A percentile compares a stretch with the other conserved stretches of the same genome.
Conservation (phyloP, 2,797 vertebrate genomes). For the Cyclura pinguis region DNA sequence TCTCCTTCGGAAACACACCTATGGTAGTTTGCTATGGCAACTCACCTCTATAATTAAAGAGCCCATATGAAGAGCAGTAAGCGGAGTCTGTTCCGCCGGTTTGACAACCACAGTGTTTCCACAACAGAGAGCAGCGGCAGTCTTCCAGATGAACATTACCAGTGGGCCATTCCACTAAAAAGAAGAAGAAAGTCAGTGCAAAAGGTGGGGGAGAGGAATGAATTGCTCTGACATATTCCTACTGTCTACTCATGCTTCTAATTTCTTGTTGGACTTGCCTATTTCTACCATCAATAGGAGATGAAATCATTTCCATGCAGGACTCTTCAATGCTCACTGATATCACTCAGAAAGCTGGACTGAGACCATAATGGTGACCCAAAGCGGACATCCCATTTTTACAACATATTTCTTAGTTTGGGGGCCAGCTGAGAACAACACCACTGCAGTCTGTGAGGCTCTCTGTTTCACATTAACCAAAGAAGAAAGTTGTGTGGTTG, state of each 20-base stretch:
- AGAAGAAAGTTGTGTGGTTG: too few species aligned
- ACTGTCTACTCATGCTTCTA: conserved; percentile 1
- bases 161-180: conserved; percentile 91
- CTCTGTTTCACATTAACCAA: neutral
- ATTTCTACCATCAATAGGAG: conserved; percentile 30
- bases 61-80: conserved; percentile 63
- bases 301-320: too few species aligned
- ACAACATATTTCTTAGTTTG: neutral
- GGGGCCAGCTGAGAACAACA: neutral
- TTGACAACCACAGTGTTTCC: conserved; percentile 91
- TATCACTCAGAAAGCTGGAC: neutral
- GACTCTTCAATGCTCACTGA: neutral
- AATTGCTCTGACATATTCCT: neutral
- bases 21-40: conserved; percentile 21
- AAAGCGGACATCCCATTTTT: neutral
- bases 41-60: conserved; percentile 90
- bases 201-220: conserved; percentile 44
- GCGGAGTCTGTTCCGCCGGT: conserved; percentile 61
- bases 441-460: neutral
- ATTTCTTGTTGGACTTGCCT: neutral
- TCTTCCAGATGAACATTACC: conserved; percentile 90
- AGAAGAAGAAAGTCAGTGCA: conserved; percentile 36
- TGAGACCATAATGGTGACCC: neutral
- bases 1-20: neutral
- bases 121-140: conserved; percentile 88